These are phyloP conservation scores for Scartelaos histophorus DNA, from an alignment of 2,113 vertebrate species.

Conservation along the genomic window DNA sequence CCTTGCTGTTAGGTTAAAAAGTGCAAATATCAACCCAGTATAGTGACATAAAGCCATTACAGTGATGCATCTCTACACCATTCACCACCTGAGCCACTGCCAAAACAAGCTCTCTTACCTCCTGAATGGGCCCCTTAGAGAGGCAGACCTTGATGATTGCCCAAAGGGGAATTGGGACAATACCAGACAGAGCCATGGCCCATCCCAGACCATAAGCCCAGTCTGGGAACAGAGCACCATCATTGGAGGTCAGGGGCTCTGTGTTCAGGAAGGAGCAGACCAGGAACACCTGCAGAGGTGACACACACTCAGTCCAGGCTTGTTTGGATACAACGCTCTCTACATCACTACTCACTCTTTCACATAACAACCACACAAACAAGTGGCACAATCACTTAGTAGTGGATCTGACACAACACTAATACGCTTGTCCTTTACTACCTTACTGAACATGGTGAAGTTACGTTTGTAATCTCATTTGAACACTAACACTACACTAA, in stretches of 20 bases:
- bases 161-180: slow-evolving; percentile 48
- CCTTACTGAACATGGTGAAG: too few relatives aligned
- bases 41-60: too few relatives aligned
- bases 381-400: too few relatives aligned
- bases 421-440: too few relatives aligned
- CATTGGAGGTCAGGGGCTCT: slow-evolving; percentile 51
- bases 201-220: slow-evolving; percentile 62
- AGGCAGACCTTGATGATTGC: slow-evolving; percentile 30
- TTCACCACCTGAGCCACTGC: background rate
- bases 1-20: too few relatives aligned
- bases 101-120: slow-evolving; percentile 31
- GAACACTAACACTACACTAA: too few relatives aligned
- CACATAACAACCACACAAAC: too few relatives aligned
- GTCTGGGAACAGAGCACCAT: slow-evolving; percentile 40
- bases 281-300: slow-evolving; percentile 42
- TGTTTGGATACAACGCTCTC: background rate
- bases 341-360: too few relatives aligned
- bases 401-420: too few relatives aligned
- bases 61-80: background rate
- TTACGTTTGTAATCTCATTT: too few relatives aligned
- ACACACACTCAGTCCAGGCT: background rate
- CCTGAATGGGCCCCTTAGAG: slow-evolving; percentile 32
- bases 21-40: too few relatives aligned
- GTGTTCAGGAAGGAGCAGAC: slow-evolving; percentile 47
- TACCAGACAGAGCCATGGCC: slow-evolving; percentile 49